phyloP scores from a whole-genome alignment of 2,113 vertebrate genomes.

The Sardina pilchardus region DNA sequence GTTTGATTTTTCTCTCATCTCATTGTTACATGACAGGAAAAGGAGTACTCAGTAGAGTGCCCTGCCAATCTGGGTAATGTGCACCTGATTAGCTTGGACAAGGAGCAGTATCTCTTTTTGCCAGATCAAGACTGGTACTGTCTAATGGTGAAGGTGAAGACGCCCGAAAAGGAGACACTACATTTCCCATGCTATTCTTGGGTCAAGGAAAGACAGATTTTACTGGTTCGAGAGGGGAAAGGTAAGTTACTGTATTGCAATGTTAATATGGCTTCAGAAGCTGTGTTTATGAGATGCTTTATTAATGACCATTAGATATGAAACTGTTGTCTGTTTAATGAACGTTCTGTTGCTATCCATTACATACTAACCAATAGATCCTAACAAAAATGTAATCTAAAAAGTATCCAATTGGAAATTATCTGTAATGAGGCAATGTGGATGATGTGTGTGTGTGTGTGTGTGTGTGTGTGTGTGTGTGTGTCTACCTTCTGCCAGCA shows the following conservation, averaged over 20 bases:
- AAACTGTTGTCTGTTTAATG: too few relatives aligned
- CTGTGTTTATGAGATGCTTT: not conserved
- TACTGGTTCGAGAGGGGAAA: conserved; percentile 64
- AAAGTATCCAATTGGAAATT: too few relatives aligned
- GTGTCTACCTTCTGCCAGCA: not conserved
- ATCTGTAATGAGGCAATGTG: too few relatives aligned
- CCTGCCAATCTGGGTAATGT: conserved; percentile 55
- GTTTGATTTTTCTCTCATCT: not conserved
- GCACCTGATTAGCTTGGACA: conserved; percentile 64
- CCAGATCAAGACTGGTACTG: conserved; percentile 70
- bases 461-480: not conserved
- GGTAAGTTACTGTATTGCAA: conserved; percentile 45
- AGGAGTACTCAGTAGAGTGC: conserved; percentile 51
- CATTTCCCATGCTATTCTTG: conserved; percentile 71
- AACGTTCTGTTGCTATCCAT: too few relatives aligned
- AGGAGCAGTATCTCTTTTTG: conserved; percentile 45
- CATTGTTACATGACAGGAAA: conserved; percentile 39
- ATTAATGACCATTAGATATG: not conserved
- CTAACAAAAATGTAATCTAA: too few relatives aligned
- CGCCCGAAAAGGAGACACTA: conserved; percentile 51
- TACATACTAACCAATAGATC: too few relatives aligned
- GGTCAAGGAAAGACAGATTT: conserved; percentile 56
- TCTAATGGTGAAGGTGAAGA: conserved; percentile 57
- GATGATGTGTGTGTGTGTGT: not conserved
- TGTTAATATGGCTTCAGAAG: not conserved